Conservation (phyloP, 2,888 invertebrate species). For the Oxytorus armatus region DNA sequence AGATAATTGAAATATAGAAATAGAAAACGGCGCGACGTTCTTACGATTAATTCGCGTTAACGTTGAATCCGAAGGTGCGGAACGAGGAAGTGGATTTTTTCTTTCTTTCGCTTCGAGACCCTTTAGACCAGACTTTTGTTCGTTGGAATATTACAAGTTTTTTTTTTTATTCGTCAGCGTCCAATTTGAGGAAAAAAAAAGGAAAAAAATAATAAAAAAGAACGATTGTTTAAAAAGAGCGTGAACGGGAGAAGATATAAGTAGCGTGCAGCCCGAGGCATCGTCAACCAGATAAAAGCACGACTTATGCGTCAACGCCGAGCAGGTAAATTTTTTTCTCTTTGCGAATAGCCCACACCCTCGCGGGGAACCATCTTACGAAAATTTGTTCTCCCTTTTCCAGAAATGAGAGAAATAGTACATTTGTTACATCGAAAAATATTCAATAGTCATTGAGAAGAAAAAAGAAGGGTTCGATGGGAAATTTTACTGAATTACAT, state of each 20-base stretch:
- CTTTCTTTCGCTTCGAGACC: neutral
- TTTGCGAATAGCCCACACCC: neutral
- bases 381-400: neutral
- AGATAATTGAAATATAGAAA: too few species aligned
- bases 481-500: too few species aligned
- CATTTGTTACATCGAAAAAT: too few species aligned
- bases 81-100: neutral
- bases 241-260: neutral
- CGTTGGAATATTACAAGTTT: neutral
- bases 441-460: too few species aligned
- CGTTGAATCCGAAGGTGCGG: neutral
- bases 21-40: too few species aligned
- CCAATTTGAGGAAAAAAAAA: too few species aligned
- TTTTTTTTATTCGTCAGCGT: too few species aligned
- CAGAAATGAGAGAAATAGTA: too few species aligned
- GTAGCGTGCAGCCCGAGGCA: conserved; percentile 63
- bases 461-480: too few species aligned
- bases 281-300: conserved; percentile 78
- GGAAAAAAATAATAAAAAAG: conserved; percentile 26
- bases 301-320: conserved; percentile 84
- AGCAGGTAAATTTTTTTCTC: conserved; percentile 82
- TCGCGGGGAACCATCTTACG: neutral
- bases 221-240: neutral
- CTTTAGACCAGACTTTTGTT: neutral
- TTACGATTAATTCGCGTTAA: too few species aligned